Base-by-base conservation (phyloP, 2,888 invertebrate genomes). In the Byasa hedistus region DNA sequence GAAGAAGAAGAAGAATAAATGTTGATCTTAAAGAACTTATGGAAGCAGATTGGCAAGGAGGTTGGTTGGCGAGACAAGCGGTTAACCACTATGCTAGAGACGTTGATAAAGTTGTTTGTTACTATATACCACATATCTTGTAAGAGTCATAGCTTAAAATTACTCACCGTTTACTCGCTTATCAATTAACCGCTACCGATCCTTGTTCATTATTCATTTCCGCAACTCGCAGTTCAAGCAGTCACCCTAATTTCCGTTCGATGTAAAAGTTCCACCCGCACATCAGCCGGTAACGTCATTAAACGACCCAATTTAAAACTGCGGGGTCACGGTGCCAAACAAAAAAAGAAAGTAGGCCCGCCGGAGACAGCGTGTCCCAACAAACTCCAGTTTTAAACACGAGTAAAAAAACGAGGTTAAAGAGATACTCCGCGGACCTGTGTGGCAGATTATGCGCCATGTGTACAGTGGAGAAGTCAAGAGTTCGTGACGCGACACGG, bases 301-400 rank as follows among this genome's bases (percentile, higher is more conserved):
- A 77, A 67, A 72, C 73, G 79, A 76, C 76, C 77, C 73, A 80
- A 76, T 80, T 81, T 76, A 62, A 69, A 71, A 69, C 61, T 65
- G 70, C 52, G 51, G 69, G 73, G 74, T 71, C 75, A 72, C 70
- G 66, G 64, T 68, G 71, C 68, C 70, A 70, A 58, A 66, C 62
- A 66, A 71, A 70, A 39, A 39, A 39, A 32, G 10, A 69, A 73
- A 69, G 68, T 72, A 69, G 69, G 70, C 65, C 69, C 61, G 5
- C 66, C 56, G 58, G 67, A 69, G 58, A 66, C 72, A 65, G 66
- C 65, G 69, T 72, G 67, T 70, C 61, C 62, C 59, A 58, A 62
- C 61, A 57, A 61, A 64, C 67, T 60, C 61, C 60, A 64, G 64
- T 64, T 64, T 69, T 69, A 70, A 65, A 70, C 61, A 57, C 64